Conservation (phyloP, 2,888 invertebrate genomes). For the Melikaiella ostensackeni region DNA sequence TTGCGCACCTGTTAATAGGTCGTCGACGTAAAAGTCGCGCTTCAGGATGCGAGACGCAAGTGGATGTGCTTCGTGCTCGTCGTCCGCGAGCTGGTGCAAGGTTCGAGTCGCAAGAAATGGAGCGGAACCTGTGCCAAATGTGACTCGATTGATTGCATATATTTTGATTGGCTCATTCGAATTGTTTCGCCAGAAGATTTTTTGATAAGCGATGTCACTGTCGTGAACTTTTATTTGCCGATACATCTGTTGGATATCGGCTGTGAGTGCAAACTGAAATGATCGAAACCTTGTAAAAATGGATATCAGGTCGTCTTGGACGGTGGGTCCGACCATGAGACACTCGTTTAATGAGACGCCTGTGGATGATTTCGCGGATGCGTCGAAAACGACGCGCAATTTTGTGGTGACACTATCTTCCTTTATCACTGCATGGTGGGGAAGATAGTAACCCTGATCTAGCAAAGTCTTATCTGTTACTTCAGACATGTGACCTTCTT, state of each 20-base stretch:
- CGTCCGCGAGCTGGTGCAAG: constrained; percentile 52
- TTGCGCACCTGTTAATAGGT: constrained; percentile 54
- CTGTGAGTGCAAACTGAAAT: no score
- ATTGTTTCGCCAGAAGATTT: constrained; percentile 1
- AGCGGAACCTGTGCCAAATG: constrained; percentile 45
- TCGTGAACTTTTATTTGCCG: neutral
- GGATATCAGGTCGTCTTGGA: no score
- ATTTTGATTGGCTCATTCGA: neutral
- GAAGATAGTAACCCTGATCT: constrained; percentile 52
- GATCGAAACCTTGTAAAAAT: no score
- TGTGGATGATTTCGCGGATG: no score
- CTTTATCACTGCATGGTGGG: no score
- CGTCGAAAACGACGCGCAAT: no score
- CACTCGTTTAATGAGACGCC: no score
- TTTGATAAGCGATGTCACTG: neutral
- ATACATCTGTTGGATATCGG: no score
- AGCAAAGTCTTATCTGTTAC: neutral
- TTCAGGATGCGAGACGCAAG: constrained; percentile 44
- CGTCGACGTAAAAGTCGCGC: constrained; percentile 63
- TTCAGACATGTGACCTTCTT: constrained; percentile 54
- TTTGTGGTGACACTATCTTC: no score
- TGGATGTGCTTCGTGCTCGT: constrained; percentile 48
- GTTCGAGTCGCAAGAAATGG: constrained; percentile 55
- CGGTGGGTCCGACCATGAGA: no score
- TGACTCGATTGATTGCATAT: constrained; percentile 40